These are phyloP conservation scores for Volucella zonaria DNA, from an alignment of 2,888 invertebrate species.

Conservation along the genomic window DNA sequence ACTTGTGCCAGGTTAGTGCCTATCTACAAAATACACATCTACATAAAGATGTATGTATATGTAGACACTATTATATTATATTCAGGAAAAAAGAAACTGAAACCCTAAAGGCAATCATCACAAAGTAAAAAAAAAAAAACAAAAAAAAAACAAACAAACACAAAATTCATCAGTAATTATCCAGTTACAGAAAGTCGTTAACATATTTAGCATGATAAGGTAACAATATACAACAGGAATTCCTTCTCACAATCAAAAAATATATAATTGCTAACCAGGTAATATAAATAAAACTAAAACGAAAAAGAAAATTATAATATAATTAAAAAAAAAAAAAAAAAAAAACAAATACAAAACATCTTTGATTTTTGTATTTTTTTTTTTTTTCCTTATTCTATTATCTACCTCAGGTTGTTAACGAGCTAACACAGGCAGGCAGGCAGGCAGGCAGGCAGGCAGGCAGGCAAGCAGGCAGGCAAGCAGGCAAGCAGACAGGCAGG, in stretches of 20 bases:
- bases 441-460: background rate
- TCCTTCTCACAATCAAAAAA: slow-evolving; percentile 38
- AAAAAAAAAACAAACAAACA: slow-evolving; percentile 70
- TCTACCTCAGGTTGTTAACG: slow-evolving; percentile 60
- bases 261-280: slow-evolving; percentile 44
- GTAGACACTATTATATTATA: slow-evolving; percentile 61
- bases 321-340: slow-evolving; percentile 35
- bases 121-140: too few species aligned
- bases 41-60: slow-evolving; percentile 29
- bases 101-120: slow-evolving; percentile 72
- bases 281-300: slow-evolving; percentile 53
- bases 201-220: slow-evolving; percentile 63
- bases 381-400: slow-evolving; percentile 45
- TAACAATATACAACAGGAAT: slow-evolving; percentile 49
- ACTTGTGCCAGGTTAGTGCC: slow-evolving; percentile 15
- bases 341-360: slow-evolving; percentile 37
- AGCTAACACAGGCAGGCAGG: slow-evolving; percentile 56
- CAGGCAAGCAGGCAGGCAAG: slow-evolving; percentile 32
- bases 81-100: slow-evolving; percentile 41
- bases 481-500: slow-evolving; percentile 1
- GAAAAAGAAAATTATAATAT: slow-evolving; percentile 40
- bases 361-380: slow-evolving; percentile 9
- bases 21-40: too few species aligned
- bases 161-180: slow-evolving; percentile 61
- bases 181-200: slow-evolving; percentile 56